A percentile compares a stretch with the other conserved stretches of the same genome.
These are phyloP conservation scores for Paguma larvata DNA, from an alignment of 2,797 vertebrate species.

Conservation along the genomic window DNA sequence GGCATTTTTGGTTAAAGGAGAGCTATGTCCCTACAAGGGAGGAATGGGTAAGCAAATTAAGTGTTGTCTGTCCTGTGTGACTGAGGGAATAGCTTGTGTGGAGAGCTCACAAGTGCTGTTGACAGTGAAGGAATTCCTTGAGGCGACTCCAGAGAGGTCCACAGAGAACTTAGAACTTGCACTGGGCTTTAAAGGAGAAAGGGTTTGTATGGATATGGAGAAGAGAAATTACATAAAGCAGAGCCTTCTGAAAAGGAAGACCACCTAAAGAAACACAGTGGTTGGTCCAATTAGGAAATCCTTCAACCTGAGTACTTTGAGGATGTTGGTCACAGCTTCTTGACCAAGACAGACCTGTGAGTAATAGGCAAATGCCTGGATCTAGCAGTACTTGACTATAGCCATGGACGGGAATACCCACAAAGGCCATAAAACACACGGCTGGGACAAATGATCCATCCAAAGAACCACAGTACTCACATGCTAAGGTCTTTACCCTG, in stretches of 20 bases:
- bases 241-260: not conserved
- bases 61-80: not conserved
- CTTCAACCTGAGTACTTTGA: not conserved
- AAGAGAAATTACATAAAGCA: not conserved
- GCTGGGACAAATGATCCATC: not conserved
- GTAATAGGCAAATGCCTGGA: not conserved
- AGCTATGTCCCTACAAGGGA: not conserved
- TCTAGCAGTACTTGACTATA: not conserved
- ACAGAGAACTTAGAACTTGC: not conserved
- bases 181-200: not conserved
- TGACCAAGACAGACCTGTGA: not conserved
- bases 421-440: not conserved
- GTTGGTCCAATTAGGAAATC: constrained; percentile 23
- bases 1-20: not conserved
- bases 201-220: not conserved
- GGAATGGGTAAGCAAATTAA: not conserved
- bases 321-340: not conserved
- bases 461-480: not conserved
- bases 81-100: not conserved
- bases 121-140: not conserved
- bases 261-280: not conserved
- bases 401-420: not conserved
- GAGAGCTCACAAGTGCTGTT: not conserved
- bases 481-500: not conserved
- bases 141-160: not conserved